A percentile compares a stretch with the other conserved stretches of the same genome.
These are phyloP conservation scores for Pristionchus fissidentatus DNA, from an alignment of 2,888 invertebrate species.

Conservation along the genomic window DNA sequence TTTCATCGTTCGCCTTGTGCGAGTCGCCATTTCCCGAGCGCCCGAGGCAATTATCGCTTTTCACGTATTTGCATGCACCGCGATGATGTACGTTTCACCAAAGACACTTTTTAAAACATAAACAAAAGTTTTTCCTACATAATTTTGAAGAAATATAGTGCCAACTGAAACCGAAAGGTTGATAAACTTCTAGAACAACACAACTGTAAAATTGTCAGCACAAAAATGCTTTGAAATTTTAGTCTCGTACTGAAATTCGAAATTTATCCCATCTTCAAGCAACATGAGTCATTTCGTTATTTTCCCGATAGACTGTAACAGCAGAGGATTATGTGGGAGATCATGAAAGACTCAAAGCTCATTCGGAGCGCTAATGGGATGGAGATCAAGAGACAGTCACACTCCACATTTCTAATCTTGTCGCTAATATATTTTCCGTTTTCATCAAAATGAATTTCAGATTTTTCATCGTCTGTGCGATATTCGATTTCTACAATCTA, in stretches of 20 bases:
- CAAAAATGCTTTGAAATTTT: neutral
- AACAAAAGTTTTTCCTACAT: too few relatives aligned
- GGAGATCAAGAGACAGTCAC: too few relatives aligned
- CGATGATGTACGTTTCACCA: conserved; percentile 28
- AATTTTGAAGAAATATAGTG: too few relatives aligned
- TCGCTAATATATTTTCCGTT: too few relatives aligned
- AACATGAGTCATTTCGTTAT: too few relatives aligned
- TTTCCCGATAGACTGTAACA: too few relatives aligned
- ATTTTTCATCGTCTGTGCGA: conserved; percentile 7
- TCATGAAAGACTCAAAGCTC: too few relatives aligned
- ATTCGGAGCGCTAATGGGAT: neutral
- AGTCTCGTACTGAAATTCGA: neutral
- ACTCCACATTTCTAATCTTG: too few relatives aligned
- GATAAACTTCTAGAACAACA: too few relatives aligned
- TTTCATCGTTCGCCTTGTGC: conserved; percentile 45
- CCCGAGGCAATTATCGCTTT: conserved; percentile 39
- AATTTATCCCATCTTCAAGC: neutral
- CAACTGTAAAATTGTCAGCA: too few relatives aligned
- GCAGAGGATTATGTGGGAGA: neutral
- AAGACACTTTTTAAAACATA: too few relatives aligned
- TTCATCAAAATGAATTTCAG: neutral
- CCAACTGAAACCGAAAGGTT: too few relatives aligned
- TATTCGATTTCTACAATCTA: conserved; percentile 1
- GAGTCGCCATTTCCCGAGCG: conserved; percentile 11
- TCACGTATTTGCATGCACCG: neutral